These are phyloP conservation scores for Drosophila chauvacae DNA, from an alignment of 1,140 invertebrate genomes.

Conservation along the genomic window DNA sequence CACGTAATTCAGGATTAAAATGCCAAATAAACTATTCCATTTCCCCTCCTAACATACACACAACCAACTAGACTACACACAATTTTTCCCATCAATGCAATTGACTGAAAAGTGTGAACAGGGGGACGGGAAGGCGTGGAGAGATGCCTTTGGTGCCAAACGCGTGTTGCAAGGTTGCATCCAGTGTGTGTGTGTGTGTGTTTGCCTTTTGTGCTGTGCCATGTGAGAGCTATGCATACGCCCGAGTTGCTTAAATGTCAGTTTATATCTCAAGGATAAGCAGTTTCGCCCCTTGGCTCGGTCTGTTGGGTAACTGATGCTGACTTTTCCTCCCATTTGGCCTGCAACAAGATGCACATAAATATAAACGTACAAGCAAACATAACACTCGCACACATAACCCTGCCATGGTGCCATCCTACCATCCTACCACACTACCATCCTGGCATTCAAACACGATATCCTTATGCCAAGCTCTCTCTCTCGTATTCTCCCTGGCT, in stretches of 20 bases:
- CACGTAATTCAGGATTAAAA: slow-evolving; percentile 65
- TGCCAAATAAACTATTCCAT: slow-evolving; percentile 54
- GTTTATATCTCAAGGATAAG: slow-evolving; percentile 83
- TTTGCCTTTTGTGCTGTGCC: slow-evolving; percentile 51
- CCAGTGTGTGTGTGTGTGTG: slow-evolving; percentile 35
- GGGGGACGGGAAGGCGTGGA: neutral
- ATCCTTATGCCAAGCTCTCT: slow-evolving; percentile 11
- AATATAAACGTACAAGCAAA: slow-evolving; percentile 26
- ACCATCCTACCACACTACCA: neutral
- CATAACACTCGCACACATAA: slow-evolving; percentile 1
- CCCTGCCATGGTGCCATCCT: neutral
- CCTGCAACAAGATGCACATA: slow-evolving; percentile 35
- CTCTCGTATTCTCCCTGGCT: slow-evolving; percentile 10
- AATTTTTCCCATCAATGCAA: slow-evolving; percentile 61
- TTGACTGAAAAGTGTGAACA: slow-evolving; percentile 57
- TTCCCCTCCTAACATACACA: slow-evolving; percentile 10
- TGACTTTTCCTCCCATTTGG: slow-evolving; percentile 51
- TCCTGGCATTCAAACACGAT: slow-evolving; percentile 26
- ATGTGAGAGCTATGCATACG: slow-evolving; percentile 69
- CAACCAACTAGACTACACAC: neutral
- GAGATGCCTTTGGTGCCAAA: slow-evolving; percentile 56
- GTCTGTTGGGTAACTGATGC: slow-evolving; percentile 42
- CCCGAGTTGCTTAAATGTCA: slow-evolving; percentile 81
- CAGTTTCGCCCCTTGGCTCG: slow-evolving; percentile 72
- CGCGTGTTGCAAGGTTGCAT: slow-evolving; percentile 53